Percentiles rank a stretch among this genome's conserved stretches.
Conservation (phyloP, 2,888 invertebrate genomes). For the Thyatira batis region DNA sequence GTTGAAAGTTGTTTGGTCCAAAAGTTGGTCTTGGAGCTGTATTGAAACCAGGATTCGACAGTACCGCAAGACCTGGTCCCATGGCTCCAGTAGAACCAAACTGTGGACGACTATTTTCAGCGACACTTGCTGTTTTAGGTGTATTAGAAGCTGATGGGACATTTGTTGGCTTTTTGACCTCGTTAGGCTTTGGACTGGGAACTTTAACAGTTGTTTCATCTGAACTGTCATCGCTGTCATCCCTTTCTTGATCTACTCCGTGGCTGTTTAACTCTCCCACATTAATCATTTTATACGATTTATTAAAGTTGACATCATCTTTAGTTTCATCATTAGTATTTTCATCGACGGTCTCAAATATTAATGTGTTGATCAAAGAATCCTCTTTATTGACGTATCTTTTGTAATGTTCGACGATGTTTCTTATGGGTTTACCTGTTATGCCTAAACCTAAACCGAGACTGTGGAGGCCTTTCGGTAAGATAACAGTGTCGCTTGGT, state of each 20-base stretch:
- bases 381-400: constrained; percentile 39
- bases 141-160: not conserved
- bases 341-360: constrained; percentile 22
- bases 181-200: not conserved
- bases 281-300: not conserved
- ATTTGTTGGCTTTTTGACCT: not conserved
- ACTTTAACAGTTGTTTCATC: not conserved
- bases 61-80: not conserved
- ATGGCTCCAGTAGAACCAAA: not conserved
- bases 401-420: constrained; percentile 51
- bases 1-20: not conserved
- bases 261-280: not conserved
- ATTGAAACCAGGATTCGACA: not conserved
- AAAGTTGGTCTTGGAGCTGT: not conserved
- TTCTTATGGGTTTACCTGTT: constrained; percentile 50
- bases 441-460: constrained; percentile 60
- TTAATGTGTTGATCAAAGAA: constrained; percentile 26
- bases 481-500: constrained; percentile 28
- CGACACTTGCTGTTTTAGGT: not conserved
- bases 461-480: constrained; percentile 56
- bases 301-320: not conserved
- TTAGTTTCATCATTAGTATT: not conserved
- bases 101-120: not conserved
- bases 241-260: not conserved
- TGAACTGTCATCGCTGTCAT: not conserved